Base-by-base conservation (phyloP, 2,113 vertebrate genomes). In the Gymnorhina tibicen region DNA sequence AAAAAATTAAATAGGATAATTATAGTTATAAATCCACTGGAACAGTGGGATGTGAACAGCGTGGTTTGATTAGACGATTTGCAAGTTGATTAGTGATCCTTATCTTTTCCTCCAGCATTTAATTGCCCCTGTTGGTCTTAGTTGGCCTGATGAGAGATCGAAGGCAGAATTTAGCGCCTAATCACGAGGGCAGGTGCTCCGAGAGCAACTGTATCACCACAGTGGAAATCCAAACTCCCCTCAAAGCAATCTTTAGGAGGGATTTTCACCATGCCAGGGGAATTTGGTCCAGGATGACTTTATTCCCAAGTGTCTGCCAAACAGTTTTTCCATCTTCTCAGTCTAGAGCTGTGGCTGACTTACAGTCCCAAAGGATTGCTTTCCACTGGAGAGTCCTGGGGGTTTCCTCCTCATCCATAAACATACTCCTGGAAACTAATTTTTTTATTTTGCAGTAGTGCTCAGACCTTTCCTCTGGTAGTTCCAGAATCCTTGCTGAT, bases 11-110 rank as follows among this genome's bases (percentile, higher is more conserved):
- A 95, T 89, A 88, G 82, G 75, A 91, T 96, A 96, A 96, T 96
- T 94, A 94, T 78, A 91, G 84, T 76, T 93, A 94, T 95, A 89
- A 96, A 96, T 91, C 93, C 74, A 94, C 77, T 95, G 91, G 87
- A 94, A 96, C 89, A 85, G 93, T 91, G 78, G 85, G 94, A 93
- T 90, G 75, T 66, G 91, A 96, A 53, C 59, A 90, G 82, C 90
- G 17, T 14, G 5, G 82, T 91, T 94, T 95, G 96, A 97, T 97
- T 95, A 97, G 94, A 85, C 26, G 63, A 96, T 97, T 97, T 97
- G 95, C 95, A 96, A 96, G 93, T 93, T 96, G 94, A 97, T 97
- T 96, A 96, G 87, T 70, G 93, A 97, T 95, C 90, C 90, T 95
- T 91, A 92, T 89, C 74, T 91, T 95, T 90, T 66, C 85, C 87